Evolutionary conservation across 2,888 invertebrate species (phyloP).

Genomic region (Helobdella robusta): DNA sequence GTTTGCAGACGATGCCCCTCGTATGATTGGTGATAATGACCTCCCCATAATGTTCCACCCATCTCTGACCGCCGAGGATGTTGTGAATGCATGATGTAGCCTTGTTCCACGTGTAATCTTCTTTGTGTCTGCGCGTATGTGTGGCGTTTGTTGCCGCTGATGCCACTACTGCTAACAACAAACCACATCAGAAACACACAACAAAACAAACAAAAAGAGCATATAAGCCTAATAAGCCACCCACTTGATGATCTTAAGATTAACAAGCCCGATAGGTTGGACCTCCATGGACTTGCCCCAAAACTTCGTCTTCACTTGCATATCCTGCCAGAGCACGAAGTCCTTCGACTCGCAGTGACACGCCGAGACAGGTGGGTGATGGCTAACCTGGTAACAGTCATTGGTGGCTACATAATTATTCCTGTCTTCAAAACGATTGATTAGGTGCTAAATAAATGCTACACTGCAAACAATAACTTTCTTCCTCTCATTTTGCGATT

Average conservation of each 20-base stretch:
- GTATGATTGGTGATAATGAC: constrained; percentile 56
- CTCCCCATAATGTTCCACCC: constrained; percentile 79
- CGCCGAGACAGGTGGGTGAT: constrained; percentile 73
- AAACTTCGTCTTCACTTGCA: constrained; percentile 73
- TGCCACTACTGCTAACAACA: not conserved
- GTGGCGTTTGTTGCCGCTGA: no score
- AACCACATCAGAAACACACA: not conserved
- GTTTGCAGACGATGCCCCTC: constrained; percentile 62
- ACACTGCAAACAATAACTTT: not conserved
- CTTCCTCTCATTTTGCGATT: no score
- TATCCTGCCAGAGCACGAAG: constrained; percentile 73
- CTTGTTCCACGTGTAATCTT: constrained; percentile 69
- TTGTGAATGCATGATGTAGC: constrained; percentile 78
- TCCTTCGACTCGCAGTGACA: constrained; percentile 68
- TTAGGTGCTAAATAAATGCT: not conserved
- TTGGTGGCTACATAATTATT: not conserved
- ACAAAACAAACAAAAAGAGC: not conserved
- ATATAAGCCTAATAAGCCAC: not conserved
- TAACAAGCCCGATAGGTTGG: constrained; percentile 64
- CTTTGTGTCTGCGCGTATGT: constrained; percentile 60
- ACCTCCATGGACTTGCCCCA: constrained; percentile 86
- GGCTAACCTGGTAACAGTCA: constrained; percentile 60
- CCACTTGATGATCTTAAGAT: constrained; percentile 54
- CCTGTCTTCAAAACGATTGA: not conserved
- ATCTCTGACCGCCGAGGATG: constrained; percentile 69